Base-by-base conservation (phyloP, 2,888 invertebrate species). In the Macrophya annulata region DNA sequence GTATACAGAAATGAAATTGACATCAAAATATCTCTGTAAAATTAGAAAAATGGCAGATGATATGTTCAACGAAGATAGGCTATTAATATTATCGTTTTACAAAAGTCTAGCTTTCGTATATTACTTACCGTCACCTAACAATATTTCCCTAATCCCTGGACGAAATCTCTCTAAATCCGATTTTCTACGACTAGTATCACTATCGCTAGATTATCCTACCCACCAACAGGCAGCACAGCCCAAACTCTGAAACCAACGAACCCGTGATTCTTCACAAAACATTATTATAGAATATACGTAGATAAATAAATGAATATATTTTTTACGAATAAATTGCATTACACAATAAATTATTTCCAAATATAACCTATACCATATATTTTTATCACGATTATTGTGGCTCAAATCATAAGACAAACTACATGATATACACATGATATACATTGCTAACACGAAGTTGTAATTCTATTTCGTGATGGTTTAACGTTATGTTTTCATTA, bases 121-220 rank as follows among this genome's bases (percentile, higher is more conserved):
- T 31, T 31, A 31, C 31, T 51, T 10, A 77, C n/a, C 77, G 45
- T 77, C 77, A 51, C 3, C 37, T 77, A 25, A 17, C 17, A 48
- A 25, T 21, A 74, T 9, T 31, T 8, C 17, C 10, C n/a, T 31
- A 55, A 77, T 74, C 74, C 45, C 12, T 31, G 21, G 8, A n/a
- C 12, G 21, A 45, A 68, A 45, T 74, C 21, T 45, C 72, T 43
- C 77, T n/a, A 45, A 77, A 77, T 77, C 25, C 55, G 31, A 77
- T 77, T 77, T 55, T 55, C 37, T 6, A 8, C 55, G 4, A 51
- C 31, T 55, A 48, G 31, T 37, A 25, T 31, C 55, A 21, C 74
- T 12, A 45, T 10, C 55, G n/a, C 10, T 12, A 51, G 77, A 51
- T 51, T 55, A 51, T 77, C 55, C 62, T 62, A 21, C 25, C 10